Conservation (phyloP, 1,140 invertebrate genomes). For the Dendrolimus punctatus region DNA sequence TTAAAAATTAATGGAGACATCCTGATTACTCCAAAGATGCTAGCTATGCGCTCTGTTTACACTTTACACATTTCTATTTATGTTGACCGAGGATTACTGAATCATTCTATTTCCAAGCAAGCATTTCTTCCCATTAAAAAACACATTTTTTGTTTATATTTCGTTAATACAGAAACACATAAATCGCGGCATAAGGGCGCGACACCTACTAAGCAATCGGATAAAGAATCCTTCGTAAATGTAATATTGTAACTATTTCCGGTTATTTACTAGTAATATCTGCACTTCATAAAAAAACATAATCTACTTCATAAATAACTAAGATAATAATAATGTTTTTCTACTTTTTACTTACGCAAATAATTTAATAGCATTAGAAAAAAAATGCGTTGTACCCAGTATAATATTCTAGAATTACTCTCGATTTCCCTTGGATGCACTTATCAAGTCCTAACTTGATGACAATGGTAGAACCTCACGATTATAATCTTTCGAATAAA, state of each 20-base stretch:
- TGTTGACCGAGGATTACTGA: slow-evolving; percentile 21
- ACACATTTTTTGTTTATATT: slow-evolving; percentile 20
- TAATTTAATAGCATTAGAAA: no score
- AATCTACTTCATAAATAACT: no score
- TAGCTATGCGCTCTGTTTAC: slow-evolving; percentile 23
- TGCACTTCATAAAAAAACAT: slow-evolving; percentile 50
- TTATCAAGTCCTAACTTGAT: no score
- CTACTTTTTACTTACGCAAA: no score
- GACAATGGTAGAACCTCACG: no score
- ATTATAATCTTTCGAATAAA: no score
- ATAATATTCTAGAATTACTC: no score
- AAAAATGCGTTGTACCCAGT: no score
- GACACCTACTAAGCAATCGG: slow-evolving; percentile 49
- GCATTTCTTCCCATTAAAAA: slow-evolving; percentile 21
- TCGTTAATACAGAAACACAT: slow-evolving; percentile 41
- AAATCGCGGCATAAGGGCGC: slow-evolving; percentile 28
- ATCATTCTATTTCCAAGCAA: slow-evolving; percentile 26
- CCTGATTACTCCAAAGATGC: slow-evolving; percentile 44
- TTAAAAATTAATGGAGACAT: slow-evolving; percentile 63
- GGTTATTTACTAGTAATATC: slow-evolving; percentile 54
- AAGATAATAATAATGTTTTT: no score
- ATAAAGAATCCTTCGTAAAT: slow-evolving; percentile 42
- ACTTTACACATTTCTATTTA: slow-evolving; percentile 19
- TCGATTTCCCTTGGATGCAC: no score
- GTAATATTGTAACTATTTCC: slow-evolving; percentile 62